Evolutionary conservation across 2,888 invertebrate genomes (phyloP), one percentile per base, ranked within the genome.

Genomic region (Octonoba sinensis): DNA sequence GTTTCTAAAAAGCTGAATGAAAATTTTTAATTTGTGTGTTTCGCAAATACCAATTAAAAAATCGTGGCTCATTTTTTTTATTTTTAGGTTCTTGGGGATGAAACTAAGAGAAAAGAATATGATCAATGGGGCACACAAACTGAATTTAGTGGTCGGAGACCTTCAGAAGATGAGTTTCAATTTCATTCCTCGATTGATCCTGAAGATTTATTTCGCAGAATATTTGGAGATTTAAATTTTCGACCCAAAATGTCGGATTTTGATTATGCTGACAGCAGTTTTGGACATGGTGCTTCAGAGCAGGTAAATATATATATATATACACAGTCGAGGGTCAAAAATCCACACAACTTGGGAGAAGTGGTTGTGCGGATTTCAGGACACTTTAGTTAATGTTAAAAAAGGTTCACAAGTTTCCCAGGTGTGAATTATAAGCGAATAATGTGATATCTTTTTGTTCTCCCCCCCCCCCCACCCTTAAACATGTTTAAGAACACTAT

Each of bases 201-300:
- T 0, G 98, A 99, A 87, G 98, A 99, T 88, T 89, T 99, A 54
- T 99, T 99, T 89, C 91, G 97, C 69, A 96, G 95, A 89, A 98
- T 99, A 87, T 99, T 99, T 89, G 90, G 90, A 13, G 88, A 90
- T 85, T 78, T 86, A 18, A 84, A 90, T 88, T 70, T 74, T 49
- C 71, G 87, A 15, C 60, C 20, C 18, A 62, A 56, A 36, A 87
- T 87, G 47, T 92, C 92, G 0, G 94, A 93, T 87, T 87, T 87
- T 66, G 96, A 97, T 87, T 97, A 93, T 91, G 93, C 95, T 11
- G 97, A 96, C 86, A 94, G 94, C 3, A 91, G 92, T 85, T 97
- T 93, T 91, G 98, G 97, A 0, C 96, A 94, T 91, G 96, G 96
- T 60, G 93, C 82, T 27, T 65, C 97, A 0, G 93, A 96, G 90